These are phyloP conservation scores for Chrysemys picta DNA, from an alignment of 2,113 vertebrate genomes.

Conservation along the genomic window DNA sequence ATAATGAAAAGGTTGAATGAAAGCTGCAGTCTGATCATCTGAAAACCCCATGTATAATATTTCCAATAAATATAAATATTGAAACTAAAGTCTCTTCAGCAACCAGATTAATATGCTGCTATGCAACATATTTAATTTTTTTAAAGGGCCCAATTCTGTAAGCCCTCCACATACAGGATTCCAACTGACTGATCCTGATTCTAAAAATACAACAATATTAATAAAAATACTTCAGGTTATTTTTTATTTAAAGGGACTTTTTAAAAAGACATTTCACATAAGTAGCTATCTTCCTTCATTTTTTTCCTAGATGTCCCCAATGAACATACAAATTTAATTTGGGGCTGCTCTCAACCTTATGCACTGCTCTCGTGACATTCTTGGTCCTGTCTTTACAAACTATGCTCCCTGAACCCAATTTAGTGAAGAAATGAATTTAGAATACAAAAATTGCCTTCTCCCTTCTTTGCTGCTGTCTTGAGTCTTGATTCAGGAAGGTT, in stretches of 20 bases:
- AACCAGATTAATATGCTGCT: neutral
- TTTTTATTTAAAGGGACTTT: neutral
- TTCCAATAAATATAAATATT: neutral
- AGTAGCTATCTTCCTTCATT: neutral
- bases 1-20: constrained; percentile 35
- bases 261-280: accelerated
- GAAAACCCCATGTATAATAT: neutral
- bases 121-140: neutral
- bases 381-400: neutral
- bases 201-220: neutral
- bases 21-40: neutral
- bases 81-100: neutral
- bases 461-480: neutral
- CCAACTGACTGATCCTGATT: neutral
- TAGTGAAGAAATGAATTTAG: neutral
- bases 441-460: accelerated
- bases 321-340: neutral
- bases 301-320: neutral
- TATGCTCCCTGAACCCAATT: neutral
- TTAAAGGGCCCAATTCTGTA: constrained; percentile 1
- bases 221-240: neutral
- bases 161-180: neutral
- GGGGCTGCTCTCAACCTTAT: neutral
- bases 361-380: neutral
- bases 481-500: neutral